phyloP scores from a whole-genome alignment of 2,113 vertebrate genomes.

The Serilophus lunatus region DNA sequence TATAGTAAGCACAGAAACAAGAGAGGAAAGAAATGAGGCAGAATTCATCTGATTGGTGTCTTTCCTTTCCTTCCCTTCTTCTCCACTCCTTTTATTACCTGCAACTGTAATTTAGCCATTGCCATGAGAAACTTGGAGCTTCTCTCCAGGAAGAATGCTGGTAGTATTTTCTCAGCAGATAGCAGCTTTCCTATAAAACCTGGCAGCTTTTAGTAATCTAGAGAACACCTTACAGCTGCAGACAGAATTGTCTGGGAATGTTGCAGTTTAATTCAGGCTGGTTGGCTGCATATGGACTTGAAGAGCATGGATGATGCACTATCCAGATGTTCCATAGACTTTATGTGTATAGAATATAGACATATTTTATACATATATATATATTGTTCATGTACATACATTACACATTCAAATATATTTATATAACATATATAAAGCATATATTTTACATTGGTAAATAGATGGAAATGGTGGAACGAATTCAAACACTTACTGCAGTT shows the following conservation, averaged over 20 bases:
- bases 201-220: background rate
- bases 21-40: background rate
- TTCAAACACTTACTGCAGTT: background rate
- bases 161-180: background rate
- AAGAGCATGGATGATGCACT: background rate
- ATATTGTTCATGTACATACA: background rate
- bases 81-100: background rate
- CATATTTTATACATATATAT: background rate
- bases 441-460: background rate
- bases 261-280: background rate
- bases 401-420: background rate
- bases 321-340: conserved; percentile 19
- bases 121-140: background rate
- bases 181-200: background rate
- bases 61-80: background rate
- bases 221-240: background rate
- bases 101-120: background rate
- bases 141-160: background rate
- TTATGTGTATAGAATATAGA: background rate
- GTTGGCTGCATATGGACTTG: background rate
- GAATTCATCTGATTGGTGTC: background rate
- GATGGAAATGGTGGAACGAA: background rate
- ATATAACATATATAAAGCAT: too few species aligned
- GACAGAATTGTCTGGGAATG: background rate
- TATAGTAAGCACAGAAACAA: background rate